Base-by-base conservation (phyloP, 2,888 invertebrate species). In the Emesis russula region DNA sequence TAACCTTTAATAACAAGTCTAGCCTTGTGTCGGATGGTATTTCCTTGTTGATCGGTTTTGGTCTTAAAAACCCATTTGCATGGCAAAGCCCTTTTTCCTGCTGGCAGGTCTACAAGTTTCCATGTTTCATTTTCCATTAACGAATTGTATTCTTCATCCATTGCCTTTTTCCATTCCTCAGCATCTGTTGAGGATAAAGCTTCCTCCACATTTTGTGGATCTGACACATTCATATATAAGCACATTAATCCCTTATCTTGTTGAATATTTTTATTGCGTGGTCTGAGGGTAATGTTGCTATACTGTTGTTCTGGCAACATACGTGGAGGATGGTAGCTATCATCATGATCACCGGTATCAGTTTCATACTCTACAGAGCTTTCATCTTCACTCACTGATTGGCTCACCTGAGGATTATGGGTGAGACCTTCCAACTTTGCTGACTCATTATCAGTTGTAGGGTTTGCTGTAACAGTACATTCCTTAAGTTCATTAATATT, bases 11-110 rank as follows among this genome's bases (percentile, higher is more conserved):
- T 89, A 4, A 87, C 87, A 36, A 89, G 75, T 53, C 89, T 81
- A 11, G 87, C 87, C 44, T 87, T 89, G 58, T 70, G 86, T 18
- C 80, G 74, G 0, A 48, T n/a, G 25, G 86, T 15, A 33, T 89
- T 78, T 6, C 89, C 89, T 63, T 31, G 63, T 74, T 89, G 83
- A 53, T 89, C 75, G 25, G 89, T 87, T 81, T 89, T 89, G 1
- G 83, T 89, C 36, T 87, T 89, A 66, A 83, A 89, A 6, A 89
- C 85, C 89, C 87, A 89, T 44, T 89, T 89, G 41, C 15, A 53
- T 3, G 89, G 87, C 3, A 89, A 44, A 53, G 80, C 86, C 66
- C 9, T 83, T 78, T 86, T 82, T 0, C 38, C 58, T 3, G 63
- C 6, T 1, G 77, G 77, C 11, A 77, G 38, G 3, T 66, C 31